These are phyloP conservation scores for Plecotus auritus DNA, from an alignment of 2,113 vertebrate genomes.

Conservation along the genomic window DNA sequence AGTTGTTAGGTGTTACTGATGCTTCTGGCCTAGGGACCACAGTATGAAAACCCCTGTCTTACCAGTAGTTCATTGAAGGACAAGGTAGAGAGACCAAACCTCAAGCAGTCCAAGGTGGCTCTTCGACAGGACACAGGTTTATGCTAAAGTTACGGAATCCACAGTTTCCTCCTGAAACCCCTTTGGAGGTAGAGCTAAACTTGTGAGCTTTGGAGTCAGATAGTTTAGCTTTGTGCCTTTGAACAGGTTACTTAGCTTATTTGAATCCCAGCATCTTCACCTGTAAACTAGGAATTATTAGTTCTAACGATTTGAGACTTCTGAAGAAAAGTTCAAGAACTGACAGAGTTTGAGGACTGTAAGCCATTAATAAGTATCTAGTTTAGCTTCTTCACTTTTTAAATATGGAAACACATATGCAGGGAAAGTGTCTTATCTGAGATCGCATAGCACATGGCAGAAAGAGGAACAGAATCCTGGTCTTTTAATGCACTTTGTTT, in stretches of 20 bases:
- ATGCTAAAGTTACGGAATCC: neutral
- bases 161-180: neutral
- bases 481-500: neutral
- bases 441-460: neutral
- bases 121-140: neutral
- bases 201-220: neutral
- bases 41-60: neutral
- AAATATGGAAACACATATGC: neutral
- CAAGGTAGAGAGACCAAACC: neutral
- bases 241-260: neutral
- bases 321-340: neutral
- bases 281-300: neutral
- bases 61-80: neutral
- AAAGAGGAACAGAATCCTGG: neutral
- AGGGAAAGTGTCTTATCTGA: neutral
- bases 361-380: neutral
- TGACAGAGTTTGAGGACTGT: neutral
- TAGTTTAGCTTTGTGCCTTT: neutral
- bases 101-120: neutral
- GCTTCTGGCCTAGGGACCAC: neutral
- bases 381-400: conserved; percentile 13
- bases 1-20: neutral
- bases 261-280: neutral
- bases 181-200: neutral
- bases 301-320: neutral